Evolutionary conservation across 2,797 vertebrate species (phyloP).

Genomic region (Trachurus trachurus): DNA sequence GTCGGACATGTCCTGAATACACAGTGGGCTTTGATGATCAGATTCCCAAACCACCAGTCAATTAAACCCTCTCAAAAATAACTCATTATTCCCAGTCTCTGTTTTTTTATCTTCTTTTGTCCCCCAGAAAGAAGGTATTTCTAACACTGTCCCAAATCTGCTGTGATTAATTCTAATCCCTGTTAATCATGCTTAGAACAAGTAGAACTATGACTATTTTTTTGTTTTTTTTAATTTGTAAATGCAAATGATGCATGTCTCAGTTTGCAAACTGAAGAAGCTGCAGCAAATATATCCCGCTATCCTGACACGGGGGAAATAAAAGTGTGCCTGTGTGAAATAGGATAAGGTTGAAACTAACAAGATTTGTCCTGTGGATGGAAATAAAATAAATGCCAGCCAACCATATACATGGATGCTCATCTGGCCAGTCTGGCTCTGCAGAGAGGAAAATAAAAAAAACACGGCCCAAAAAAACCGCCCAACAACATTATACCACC

Average conservation of each 20-base stretch:
- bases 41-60: background rate
- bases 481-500: background rate
- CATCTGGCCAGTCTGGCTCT: background rate
- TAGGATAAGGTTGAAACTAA: slow-evolving; percentile 4
- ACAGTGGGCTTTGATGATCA: background rate
- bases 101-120: background rate
- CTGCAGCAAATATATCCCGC: background rate
- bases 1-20: slow-evolving; percentile 4
- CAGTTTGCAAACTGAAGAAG: background rate
- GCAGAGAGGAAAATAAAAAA: background rate
- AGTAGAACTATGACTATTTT: background rate
- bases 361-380: background rate
- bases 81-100: background rate
- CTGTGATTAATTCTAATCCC: background rate
- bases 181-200: background rate
- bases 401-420: background rate
- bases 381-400: slow-evolving; percentile 3
- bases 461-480: no score
- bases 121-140: background rate
- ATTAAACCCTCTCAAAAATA: background rate
- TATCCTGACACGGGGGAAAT: background rate
- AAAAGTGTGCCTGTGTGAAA: background rate
- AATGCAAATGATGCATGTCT: background rate
- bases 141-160: background rate
- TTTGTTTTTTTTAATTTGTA: background rate